Conservation (phyloP, 2,113 vertebrate species). For the Hydrochoerus hydrochaeris region DNA sequence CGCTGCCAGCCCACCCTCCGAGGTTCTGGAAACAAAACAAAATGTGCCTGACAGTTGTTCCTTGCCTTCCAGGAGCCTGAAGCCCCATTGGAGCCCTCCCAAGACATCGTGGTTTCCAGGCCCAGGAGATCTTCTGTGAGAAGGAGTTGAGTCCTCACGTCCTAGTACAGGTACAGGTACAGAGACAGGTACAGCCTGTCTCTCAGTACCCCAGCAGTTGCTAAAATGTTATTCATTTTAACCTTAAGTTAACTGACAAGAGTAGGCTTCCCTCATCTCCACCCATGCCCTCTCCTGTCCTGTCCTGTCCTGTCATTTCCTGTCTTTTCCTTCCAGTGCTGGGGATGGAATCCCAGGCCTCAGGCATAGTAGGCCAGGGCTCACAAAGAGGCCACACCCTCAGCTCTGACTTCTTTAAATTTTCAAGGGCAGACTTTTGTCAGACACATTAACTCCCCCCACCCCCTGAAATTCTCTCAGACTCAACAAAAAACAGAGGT, state of each 20-base stretch:
- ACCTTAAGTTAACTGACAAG: not conserved
- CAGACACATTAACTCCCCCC: not conserved
- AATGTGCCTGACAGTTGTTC: not conserved
- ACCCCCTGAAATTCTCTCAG: not conserved
- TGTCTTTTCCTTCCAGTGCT: not conserved
- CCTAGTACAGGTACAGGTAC: constrained; percentile 34
- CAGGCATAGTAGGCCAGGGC: too few species aligned
- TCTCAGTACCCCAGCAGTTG: accelerated
- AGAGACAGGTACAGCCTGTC: constrained; percentile 43
- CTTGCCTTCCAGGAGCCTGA: constrained; percentile 45
- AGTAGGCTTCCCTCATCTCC: not conserved
- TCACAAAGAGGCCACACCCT: not conserved
- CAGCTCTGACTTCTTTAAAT: not conserved
- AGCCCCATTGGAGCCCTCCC: accelerated
- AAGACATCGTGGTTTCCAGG: not conserved
- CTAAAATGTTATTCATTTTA: not conserved
- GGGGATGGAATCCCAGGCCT: not conserved
- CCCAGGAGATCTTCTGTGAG: not conserved
- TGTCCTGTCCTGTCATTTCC: not conserved
- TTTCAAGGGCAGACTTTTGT: not conserved
- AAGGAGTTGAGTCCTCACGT: not conserved
- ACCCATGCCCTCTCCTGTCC: too few species aligned
- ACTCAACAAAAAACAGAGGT: not conserved
- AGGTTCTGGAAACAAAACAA: not conserved
- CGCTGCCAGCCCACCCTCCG: not conserved